A percentile compares a stretch with the other conserved stretches of the same genome.
Evolutionary conservation across 2,888 invertebrate genomes (phyloP).

Genomic region (Leptopilina drosophilae): DNA sequence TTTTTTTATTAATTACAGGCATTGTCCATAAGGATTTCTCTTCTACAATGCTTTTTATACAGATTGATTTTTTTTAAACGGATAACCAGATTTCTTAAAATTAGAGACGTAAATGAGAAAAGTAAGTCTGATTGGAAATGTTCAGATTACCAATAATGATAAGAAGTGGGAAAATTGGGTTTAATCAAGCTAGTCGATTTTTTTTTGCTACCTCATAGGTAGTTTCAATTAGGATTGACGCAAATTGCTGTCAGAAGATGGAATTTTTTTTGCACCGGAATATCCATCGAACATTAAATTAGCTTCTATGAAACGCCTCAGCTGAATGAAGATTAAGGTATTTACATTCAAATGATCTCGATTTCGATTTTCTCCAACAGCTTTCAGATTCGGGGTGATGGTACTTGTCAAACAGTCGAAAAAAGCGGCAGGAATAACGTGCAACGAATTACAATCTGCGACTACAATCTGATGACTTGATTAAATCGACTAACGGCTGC

Average conservation of each 20-base stretch:
- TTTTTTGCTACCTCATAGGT: background rate
- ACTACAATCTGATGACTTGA: conserved; percentile 45
- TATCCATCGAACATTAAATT: too few relatives aligned
- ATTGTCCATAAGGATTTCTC: background rate
- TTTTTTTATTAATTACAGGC: background rate
- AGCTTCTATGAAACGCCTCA: background rate
- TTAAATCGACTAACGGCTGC: conserved; percentile 49
- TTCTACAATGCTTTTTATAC: background rate
- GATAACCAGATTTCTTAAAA: too few relatives aligned
- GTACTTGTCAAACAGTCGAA: conserved; percentile 52
- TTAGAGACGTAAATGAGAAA: background rate
- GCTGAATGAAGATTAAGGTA: conserved; percentile 27
- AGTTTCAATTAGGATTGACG: background rate
- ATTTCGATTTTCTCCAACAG: conserved; percentile 48
- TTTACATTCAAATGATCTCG: conserved; percentile 21
- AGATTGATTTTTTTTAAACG: background rate
- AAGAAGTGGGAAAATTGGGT: background rate
- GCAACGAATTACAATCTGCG: conserved; percentile 47
- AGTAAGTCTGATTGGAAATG: conserved; percentile 25
- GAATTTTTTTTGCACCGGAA: too few relatives aligned
- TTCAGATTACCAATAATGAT: conserved; percentile 30
- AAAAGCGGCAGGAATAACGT: conserved; percentile 49
- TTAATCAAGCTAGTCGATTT: background rate
- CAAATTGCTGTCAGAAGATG: background rate
- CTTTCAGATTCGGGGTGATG: conserved; percentile 48